Base-by-base conservation (phyloP, 2,797 vertebrate genomes). In the Cacajao melanocephalus region DNA sequence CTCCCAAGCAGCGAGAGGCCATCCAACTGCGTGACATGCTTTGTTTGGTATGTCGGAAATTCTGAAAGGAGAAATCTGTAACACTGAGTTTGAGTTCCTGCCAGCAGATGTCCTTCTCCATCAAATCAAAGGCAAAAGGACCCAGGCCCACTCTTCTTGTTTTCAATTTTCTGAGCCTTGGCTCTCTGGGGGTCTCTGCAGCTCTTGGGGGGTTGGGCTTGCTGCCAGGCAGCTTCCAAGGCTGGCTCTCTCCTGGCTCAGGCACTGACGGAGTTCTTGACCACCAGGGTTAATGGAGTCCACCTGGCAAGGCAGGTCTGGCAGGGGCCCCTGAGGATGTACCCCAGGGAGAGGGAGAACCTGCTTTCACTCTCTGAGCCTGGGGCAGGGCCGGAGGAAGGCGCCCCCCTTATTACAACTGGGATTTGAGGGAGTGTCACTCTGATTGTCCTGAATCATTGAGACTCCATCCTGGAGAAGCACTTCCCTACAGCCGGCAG, bases 91-190 rank as follows among this genome's bases (percentile, higher is more conserved):
- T 93, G 72, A 55, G 41, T 83, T 93, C 50, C 48, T 79, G 87
- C 91, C 57, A 86, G 90, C 50, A 93, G 52, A 93, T 75, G 88
- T 95, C 95, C 83, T 93, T 86, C 85, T 92, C 78, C 80, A 79
- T 90, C 83, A 85, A 76, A 93, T 67, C 89, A 84, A 48, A 91
- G 55, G n/a, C 17, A 17, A 17, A 55, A 39, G 78, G 28, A 28
- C 44, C 24, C n/a, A 72, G 24, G 67, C 57, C 7, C 13, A 4
- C 14, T 36, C 50, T 17, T 30, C 36, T 0, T 61, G 64, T 46
- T 93, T 94, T 88, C 70, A 75, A 52, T 92, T 90, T 96, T 78
- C 44, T 2, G n/a, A 72, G 55, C n/a, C 41, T 86, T 46, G 61
- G 9, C 24, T 58, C 79, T 82, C 78, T 36, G 0, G 30, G 55